Evolutionary conservation across 2,888 invertebrate genomes (phyloP), one percentile per base, ranked within the genome.

Genomic region (Morpho achilles): DNA sequence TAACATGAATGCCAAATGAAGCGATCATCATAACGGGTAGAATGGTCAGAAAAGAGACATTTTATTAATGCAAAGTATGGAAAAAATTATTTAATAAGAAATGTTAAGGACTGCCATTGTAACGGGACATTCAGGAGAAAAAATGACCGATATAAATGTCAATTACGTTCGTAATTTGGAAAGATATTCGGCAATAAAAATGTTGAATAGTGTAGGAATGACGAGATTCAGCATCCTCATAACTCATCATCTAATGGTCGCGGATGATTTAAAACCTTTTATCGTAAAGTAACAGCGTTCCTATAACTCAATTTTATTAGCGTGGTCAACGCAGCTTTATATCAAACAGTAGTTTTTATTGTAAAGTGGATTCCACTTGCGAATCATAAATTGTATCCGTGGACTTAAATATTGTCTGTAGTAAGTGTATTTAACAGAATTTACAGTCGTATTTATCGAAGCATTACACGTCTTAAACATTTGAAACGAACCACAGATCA

Each of bases 181-280:
- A 77, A 82, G 79, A 86, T 84, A 87, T 82, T 79, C 82, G 82
- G 78, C 79, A 80, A 87, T 89, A 88, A 87, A 87, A 87, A 84
- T 82, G 82, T 86, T 85, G 86, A 87, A 87, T 87, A 87, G 85
- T 76, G 77, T 69, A 74, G 70, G 77, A 79, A 82, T 89, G 87
- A 87, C 86, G 87, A 85, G 83, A 84, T 77, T 86, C 82, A 83
- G 80, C 81, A 76, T 81, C 70, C 78, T 72, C 77, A 86, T 88
- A 87, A 89, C 84, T 89, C 88, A 87, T 86, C 87, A 87, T 87
- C 88, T 88, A 89, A 88, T 89, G 87, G 89, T 83, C 78, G 77
- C 79, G 84, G 82, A 85, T 88, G 87, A 89, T 87, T 88, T 88
- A 88, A 89, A 88, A 82, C 85, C 87, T 87, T 88, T 87, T 88